Conservation (phyloP, 2,797 vertebrate species). For the Linurgus olivaceus region DNA sequence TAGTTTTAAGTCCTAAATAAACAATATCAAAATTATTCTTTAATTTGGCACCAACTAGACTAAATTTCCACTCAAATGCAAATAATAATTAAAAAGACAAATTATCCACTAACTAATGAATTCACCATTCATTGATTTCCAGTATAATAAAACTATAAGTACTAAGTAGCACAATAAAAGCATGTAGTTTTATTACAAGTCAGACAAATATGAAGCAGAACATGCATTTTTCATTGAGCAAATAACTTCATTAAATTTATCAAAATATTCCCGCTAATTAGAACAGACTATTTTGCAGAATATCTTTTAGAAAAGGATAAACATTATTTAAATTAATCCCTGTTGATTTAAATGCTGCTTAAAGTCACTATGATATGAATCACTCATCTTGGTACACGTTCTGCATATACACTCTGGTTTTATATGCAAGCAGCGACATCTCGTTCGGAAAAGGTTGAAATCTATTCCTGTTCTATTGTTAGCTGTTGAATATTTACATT, state of each 20-base stretch:
- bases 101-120: not conserved
- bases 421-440: not conserved
- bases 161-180: not conserved
- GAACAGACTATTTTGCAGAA: not conserved
- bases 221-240: not conserved
- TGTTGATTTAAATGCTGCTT: not conserved
- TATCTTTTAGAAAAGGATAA: not conserved
- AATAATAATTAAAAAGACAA: not conserved
- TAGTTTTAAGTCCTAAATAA: not conserved
- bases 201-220: not conserved
- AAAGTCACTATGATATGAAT: not conserved
- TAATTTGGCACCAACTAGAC: not conserved
- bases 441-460: not conserved
- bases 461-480: not conserved
- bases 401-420: not conserved
- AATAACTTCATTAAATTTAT: conserved; percentile 6
- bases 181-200: not conserved
- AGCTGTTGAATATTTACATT: not conserved
- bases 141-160: not conserved
- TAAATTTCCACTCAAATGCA: not conserved
- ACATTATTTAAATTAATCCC: not conserved
- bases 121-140: not conserved
- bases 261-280: conserved; percentile 12
- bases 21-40: not conserved
- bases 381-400: not conserved